These are phyloP conservation scores for Kryphioiulus occultus DNA, from an alignment of 2,888 invertebrate genomes.

Conservation along the genomic window DNA sequence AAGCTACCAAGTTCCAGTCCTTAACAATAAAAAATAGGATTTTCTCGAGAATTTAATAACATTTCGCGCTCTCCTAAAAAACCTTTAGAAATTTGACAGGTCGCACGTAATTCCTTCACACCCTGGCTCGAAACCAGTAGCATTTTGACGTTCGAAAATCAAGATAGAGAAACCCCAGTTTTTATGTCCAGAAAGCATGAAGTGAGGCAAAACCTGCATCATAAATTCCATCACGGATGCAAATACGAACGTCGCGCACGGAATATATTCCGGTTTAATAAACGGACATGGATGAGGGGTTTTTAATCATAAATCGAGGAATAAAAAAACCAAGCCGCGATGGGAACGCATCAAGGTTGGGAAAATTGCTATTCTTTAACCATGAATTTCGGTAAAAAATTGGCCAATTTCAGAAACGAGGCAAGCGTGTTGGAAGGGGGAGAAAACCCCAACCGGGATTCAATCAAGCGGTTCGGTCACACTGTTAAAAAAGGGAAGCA, in stretches of 20 bases:
- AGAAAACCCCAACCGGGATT: neutral
- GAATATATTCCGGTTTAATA: neutral
- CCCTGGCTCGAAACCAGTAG: neutral
- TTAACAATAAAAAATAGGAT: neutral
- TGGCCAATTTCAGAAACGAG: constrained; percentile 5
- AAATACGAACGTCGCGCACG: constrained; percentile 5
- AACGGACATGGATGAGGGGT: constrained; percentile 5
- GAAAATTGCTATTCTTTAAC: neutral
- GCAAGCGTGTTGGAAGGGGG: neutral
- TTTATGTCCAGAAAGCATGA: constrained; percentile 5
- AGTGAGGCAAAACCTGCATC: neutral
- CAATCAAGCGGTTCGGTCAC: constrained; percentile 5
- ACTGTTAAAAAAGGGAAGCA: neutral
- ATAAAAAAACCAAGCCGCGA: neutral
- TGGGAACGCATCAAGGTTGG: neutral
- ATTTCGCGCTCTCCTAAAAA: neutral
- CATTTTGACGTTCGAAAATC: neutral
- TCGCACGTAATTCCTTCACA: neutral
- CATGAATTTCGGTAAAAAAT: neutral
- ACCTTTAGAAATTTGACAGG: neutral
- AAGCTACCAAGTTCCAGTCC: neutral
- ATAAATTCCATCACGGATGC: constrained; percentile 5
- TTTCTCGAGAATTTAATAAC: neutral
- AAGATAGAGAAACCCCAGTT: neutral
- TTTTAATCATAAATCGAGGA: constrained; percentile 5